These are phyloP conservation scores for Tinamus major DNA, from an alignment of 2,797 vertebrate genomes.

Conservation along the genomic window DNA sequence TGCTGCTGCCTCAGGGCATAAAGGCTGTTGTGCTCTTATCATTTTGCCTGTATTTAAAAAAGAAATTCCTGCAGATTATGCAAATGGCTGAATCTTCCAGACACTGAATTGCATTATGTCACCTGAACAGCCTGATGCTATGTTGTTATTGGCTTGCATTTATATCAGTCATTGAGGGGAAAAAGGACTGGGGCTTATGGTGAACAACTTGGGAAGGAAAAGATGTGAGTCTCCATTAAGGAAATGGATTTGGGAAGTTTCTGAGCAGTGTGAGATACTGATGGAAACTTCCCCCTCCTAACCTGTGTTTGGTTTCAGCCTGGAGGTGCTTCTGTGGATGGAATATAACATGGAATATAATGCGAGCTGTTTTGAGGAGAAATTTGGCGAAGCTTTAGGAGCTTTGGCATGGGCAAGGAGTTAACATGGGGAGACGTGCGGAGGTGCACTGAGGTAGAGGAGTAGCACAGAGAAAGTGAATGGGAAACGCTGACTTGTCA, in stretches of 20 bases:
- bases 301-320: slow-evolving; percentile 32
- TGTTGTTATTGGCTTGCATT: background rate
- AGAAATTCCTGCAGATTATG: background rate
- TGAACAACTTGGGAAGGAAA: background rate
- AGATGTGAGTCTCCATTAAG: background rate
- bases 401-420: background rate
- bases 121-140: background rate
- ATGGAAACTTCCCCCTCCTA: slow-evolving; percentile 30
- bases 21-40: background rate
- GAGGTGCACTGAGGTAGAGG: slow-evolving; percentile 1
- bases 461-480: background rate
- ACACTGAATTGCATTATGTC: background rate
- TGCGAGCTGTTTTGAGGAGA: background rate
- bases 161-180: background rate
- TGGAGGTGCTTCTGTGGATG: background rate
- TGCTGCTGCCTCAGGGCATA: background rate
- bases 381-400: background rate
- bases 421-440: background rate
- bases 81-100: background rate
- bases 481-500: background rate
- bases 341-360: background rate
- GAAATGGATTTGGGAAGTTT: background rate
- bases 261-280: background rate
- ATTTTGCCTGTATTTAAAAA: slow-evolving; percentile 16
- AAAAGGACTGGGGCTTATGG: background rate